Base-by-base conservation (phyloP, 2,797 vertebrate species). In the Sebastiscus albofasciatus region DNA sequence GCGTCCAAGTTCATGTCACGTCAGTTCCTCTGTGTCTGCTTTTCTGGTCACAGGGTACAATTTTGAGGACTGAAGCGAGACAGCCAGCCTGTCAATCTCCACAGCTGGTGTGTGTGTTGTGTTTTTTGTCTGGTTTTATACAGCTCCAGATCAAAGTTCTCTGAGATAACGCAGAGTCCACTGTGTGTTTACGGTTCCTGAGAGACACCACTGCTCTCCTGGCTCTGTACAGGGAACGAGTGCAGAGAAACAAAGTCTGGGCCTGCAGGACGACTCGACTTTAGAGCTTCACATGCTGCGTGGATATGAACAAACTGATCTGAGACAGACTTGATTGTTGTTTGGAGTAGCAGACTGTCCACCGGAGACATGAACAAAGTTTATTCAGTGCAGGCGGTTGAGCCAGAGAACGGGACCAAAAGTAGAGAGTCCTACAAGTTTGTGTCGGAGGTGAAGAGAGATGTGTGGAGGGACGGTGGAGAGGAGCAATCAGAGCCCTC, bases 131-230 rank as follows among this genome's bases (percentile, higher is more conserved):
- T 75, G 18, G 87, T 89, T 93, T 92, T 94, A 89, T 93, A 90
- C 85, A 91, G 78, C 66, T 67, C 29, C 78, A 77, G 95, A 90
- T 90, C 96, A 96, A 96, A 96, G 96, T 95, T 95, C 95, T 73
- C 82, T 46, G 82, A 93, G 95, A 96, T 96, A 96, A 96, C 90
- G 10, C 26, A 71, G 49, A 39, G 34, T 67, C 77, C 64, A 8
- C 34, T 75, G 59, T 75, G 83, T 87, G 91, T 94, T 94, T 94
- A 94, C 93, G 74, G 91, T 67, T 81, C 67, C 84, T 26, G 84
- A 83, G 80, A 68, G 65, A 81, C 77, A 76, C 69, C 68, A 18
- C 29, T 33, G 80, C 79, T 70, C 75, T 72, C 26, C 75, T 52
- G n/a, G 75, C 61, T 67, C 71, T 59, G 61, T 10, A 46, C 31